Evolutionary conservation across 1,140 invertebrate species (phyloP), one percentile per base, ranked within the genome.

Genomic region (Onthophagus taurus): DNA sequence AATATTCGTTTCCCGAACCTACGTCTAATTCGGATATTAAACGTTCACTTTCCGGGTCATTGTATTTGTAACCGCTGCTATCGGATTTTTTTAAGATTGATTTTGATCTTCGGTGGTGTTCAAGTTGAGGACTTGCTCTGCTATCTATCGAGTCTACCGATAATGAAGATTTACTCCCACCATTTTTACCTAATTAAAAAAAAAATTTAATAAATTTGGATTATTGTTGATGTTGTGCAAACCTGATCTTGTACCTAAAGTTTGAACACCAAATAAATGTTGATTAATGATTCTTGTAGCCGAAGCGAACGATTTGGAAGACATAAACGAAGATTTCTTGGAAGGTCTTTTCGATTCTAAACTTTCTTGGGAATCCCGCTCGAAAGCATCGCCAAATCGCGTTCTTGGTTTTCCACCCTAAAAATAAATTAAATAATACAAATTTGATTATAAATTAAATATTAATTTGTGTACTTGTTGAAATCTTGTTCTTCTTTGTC

Each of bases 401-500:
- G 67, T 61, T 30, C 61, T 50, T 7, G 57, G 61, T 57, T 61
- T 64, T 58, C 35, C 60, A 53, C 47, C 38, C 50, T 59, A 23
- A 9, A 43, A 19, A 20, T 20, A 8, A 17, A 29, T 17, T 14
- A 26, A 6, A 37, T 17, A 11, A 17, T 34, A 6, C 19, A 14
- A 34, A 17, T 17, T 17, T 17, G 14, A 18, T 7, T 26, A 7
- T 7, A 26, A 26, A 26, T 26, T n/a, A 26, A 26, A 26, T 26
- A 26, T n/a, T n/a, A n/a, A n/a, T n/a, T n/a, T n/a, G 12, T 24
- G n/a, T 41, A 41, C 38, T 16, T 41, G 24, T 29, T 87, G 83
- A 66, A 89, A 86, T 50, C 87, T 76, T 49, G 85, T 86, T 71
- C 86, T 88, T 51, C 84, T 78, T 61, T 88, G 83, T 69, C 87